Conservation (phyloP, 2,797 vertebrate species). For the Schizopygopsis malacanthus region DNA sequence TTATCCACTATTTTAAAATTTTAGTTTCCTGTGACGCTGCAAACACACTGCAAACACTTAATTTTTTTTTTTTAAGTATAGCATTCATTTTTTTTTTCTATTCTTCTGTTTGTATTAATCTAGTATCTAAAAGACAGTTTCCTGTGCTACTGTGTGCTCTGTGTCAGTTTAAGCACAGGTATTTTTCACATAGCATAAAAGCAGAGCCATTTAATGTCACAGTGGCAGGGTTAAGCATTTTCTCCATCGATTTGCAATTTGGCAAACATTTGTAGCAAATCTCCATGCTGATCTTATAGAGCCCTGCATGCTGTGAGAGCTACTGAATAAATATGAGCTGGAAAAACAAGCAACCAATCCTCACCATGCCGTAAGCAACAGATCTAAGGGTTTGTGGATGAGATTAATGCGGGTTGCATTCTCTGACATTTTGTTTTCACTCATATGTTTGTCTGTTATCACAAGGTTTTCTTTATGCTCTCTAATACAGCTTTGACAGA, state of each 20-base stretch:
- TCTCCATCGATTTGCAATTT: constrained; percentile 42
- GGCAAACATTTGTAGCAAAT: constrained; percentile 44
- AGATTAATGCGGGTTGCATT: not conserved
- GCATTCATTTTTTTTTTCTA: not conserved
- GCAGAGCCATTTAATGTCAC: constrained; percentile 12
- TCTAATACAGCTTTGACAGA: constrained; percentile 22
- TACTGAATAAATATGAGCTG: constrained; percentile 4
- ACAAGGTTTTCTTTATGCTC: not conserved
- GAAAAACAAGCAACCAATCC: constrained; percentile 5
- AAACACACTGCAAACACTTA: no score
- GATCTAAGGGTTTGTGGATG: not conserved
- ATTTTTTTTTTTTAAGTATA: not conserved
- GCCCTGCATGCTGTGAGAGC: not conserved
- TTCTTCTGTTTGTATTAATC: not conserved
- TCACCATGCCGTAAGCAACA: not conserved
- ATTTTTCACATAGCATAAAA: not conserved
- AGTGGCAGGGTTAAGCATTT: constrained; percentile 22
- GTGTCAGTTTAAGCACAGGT: not conserved
- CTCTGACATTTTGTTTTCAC: constrained; percentile 17
- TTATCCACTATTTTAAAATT: not conserved
- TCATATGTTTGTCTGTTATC: constrained; percentile 14
- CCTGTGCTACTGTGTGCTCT: not conserved
- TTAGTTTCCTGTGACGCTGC: not conserved
- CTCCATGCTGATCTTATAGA: constrained; percentile 27
- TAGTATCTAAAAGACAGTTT: not conserved